Conservation (phyloP, 1,140 invertebrate genomes). For the Pseudomyrmex cubaensis region DNA sequence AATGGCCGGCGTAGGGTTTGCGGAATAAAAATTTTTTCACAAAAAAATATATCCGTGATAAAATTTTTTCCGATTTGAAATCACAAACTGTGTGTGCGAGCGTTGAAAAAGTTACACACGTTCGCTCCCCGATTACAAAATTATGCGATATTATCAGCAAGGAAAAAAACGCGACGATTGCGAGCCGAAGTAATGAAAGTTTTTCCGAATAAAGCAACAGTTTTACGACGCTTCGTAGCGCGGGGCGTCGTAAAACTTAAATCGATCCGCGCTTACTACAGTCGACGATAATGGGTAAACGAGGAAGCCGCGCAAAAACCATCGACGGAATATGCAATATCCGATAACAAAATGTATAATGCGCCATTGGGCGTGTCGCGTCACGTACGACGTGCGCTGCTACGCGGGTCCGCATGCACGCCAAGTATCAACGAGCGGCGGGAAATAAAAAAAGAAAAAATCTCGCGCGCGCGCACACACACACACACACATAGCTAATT, state of each 20-base stretch:
- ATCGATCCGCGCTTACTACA: slow-evolving; percentile 47
- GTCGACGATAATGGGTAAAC: slow-evolving; percentile 43
- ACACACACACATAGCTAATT: slow-evolving; percentile 60
- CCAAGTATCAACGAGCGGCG: background rate
- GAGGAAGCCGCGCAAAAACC: slow-evolving; percentile 55
- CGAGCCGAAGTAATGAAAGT: background rate
- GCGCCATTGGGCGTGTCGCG: slow-evolving; percentile 46
- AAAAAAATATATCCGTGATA: too few species aligned
- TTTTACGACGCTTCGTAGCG: background rate
- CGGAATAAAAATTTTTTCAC: background rate
- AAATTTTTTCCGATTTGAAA: too few species aligned
- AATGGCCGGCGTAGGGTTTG: background rate
- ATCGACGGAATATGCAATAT: slow-evolving; percentile 25
- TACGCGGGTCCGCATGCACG: background rate
- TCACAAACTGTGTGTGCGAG: too few species aligned
- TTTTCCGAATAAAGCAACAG: background rate
- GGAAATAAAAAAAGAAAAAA: background rate
- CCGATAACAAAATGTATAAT: slow-evolving; percentile 59
- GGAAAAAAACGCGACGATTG: background rate
- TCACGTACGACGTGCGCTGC: slow-evolving; percentile 42
- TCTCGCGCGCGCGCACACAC: too few species aligned
- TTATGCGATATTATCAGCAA: too few species aligned
- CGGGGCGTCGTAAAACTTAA: slow-evolving; percentile 45
- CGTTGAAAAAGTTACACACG: too few species aligned
- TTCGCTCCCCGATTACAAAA: too few species aligned